Evolutionary conservation across 2,113 vertebrate species (phyloP).

Genomic region (Nycticorax nycticorax): DNA sequence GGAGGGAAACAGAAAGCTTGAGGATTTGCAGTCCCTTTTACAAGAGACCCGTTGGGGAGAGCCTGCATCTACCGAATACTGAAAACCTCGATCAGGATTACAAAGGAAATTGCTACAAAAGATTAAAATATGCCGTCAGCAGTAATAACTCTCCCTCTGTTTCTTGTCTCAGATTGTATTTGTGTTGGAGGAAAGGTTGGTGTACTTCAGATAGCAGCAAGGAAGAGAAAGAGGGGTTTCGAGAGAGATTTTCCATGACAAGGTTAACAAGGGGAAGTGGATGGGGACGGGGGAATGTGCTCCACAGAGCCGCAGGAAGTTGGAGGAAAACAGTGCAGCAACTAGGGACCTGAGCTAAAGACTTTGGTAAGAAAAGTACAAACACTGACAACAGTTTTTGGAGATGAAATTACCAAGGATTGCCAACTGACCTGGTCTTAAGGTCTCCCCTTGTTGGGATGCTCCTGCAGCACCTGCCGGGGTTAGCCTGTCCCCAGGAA

Average conservation of each 20-base stretch:
- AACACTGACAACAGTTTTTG: background rate
- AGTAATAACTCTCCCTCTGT: background rate
- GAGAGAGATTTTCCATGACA: constrained; percentile 5
- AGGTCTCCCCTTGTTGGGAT: background rate
- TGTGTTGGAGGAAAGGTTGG: constrained; percentile 24
- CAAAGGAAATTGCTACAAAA: constrained; percentile 30
- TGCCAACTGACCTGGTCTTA: background rate
- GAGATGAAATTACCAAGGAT: background rate
- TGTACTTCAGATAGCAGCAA: constrained; percentile 31
- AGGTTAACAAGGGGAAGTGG: constrained; percentile 31
- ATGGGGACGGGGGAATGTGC: background rate
- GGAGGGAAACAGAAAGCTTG: background rate
- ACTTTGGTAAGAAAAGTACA: background rate
- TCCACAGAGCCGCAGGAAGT: background rate
- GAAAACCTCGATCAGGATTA: background rate
- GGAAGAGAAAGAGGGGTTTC: background rate
- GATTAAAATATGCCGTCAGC: background rate
- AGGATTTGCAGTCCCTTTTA: background rate
- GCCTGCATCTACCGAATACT: background rate
- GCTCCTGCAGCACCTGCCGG: background rate
- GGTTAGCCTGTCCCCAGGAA: background rate
- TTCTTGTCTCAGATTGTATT: constrained; percentile 7
- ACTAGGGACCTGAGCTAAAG: background rate
- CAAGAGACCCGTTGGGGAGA: background rate
- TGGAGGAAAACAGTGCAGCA: background rate